A percentile compares a stretch with the other conserved stretches of the same genome.
phyloP scores from a whole-genome alignment of 2,888 invertebrate genomes.

The Sipha maydis region DNA sequence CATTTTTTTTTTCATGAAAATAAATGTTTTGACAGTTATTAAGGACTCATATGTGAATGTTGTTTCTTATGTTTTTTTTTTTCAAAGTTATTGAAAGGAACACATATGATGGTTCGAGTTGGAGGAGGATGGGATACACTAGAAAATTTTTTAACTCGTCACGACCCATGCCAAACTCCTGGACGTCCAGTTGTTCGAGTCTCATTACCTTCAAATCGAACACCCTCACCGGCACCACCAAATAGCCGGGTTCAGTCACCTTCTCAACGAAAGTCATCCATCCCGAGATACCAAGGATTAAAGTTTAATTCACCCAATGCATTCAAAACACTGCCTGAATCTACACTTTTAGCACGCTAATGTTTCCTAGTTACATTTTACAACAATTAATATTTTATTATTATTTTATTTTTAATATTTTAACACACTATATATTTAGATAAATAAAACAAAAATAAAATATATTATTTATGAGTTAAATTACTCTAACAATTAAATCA shows the following conservation, averaged over 20 bases:
- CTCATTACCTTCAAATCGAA: constrained; percentile 71
- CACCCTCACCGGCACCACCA: constrained; percentile 68
- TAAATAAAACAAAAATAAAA: constrained; percentile 42
- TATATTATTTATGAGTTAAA: constrained; percentile 30
- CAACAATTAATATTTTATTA: constrained; percentile 9
- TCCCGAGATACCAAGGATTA: constrained; percentile 52
- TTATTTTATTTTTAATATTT: constrained; percentile 38
- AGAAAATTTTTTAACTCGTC: constrained; percentile 89
- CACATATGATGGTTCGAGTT: constrained; percentile 96
- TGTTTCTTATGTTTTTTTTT: constrained; percentile 64
- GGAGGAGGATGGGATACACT: constrained; percentile 95
- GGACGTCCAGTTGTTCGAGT: constrained; percentile 69
- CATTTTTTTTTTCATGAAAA: neutral
- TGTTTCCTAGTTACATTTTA: constrained; percentile 51
- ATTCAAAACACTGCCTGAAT: constrained; percentile 56
- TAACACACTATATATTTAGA: constrained; percentile 57
- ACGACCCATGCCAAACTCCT: constrained; percentile 81
- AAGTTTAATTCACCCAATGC: constrained; percentile 55
- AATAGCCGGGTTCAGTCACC: constrained; percentile 54
- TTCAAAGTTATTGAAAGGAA: constrained; percentile 83
- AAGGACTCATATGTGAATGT: neutral
- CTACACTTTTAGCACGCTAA: constrained; percentile 59
- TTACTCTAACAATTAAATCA: neutral
- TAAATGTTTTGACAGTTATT: neutral
- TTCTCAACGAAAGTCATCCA: constrained; percentile 53